Evolutionary conservation across 2,888 invertebrate species (phyloP).

Genomic region (Chaitophorus viminalis): DNA sequence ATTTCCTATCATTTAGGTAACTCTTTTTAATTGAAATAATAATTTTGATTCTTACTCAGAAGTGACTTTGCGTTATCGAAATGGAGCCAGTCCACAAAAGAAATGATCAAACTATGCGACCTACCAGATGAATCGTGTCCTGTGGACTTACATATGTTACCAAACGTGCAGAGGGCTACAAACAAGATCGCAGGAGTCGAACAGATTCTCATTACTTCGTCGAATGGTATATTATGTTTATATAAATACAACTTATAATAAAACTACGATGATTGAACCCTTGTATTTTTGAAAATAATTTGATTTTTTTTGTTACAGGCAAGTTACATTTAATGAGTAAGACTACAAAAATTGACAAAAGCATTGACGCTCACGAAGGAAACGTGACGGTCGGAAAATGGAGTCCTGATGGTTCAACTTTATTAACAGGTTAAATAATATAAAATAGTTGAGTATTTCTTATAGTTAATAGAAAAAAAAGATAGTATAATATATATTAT

Average conservation of each 20-base stretch:
- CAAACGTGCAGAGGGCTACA: constrained; percentile 69
- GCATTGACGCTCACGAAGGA: constrained; percentile 90
- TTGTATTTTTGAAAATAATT: neutral
- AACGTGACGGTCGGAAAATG: constrained; percentile 90
- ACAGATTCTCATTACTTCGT: constrained; percentile 84
- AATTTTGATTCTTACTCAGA: constrained; percentile 69
- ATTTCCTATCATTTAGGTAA: too few relatives aligned
- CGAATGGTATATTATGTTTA: constrained; percentile 83
- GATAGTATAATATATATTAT: too few relatives aligned
- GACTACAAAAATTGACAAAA: constrained; percentile 91
- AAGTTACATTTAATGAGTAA: constrained; percentile 89
- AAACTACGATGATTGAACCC: neutral
- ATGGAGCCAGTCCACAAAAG: constrained; percentile 87
- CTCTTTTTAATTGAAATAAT: too few relatives aligned
- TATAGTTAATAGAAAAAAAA: too few relatives aligned
- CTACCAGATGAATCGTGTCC: constrained; percentile 87
- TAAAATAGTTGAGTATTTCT: neutral
- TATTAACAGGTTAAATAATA: constrained; percentile 78
- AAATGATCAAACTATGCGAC: constrained; percentile 80
- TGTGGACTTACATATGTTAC: constrained; percentile 88
- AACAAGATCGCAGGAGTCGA: constrained; percentile 73
- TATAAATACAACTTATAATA: constrained; percentile 57
- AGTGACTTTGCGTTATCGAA: constrained; percentile 90
- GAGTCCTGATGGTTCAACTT: constrained; percentile 95
- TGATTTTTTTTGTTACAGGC: constrained; percentile 68